Conservation (phyloP, 2,888 invertebrate species). For the Parnassius glacialis region DNA sequence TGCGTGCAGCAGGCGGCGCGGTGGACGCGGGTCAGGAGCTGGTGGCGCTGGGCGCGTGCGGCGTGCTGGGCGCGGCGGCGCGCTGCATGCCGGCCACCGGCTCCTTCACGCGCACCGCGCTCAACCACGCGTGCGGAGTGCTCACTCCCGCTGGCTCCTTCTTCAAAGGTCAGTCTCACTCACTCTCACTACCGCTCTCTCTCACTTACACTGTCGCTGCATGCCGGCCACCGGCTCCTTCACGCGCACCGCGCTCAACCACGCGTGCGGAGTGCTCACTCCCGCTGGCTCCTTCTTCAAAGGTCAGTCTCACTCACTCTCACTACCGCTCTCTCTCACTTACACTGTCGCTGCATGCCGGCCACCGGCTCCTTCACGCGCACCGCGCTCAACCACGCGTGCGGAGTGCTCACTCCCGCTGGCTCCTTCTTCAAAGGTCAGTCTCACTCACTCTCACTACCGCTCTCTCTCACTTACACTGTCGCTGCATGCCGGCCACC, state of each 20-base stretch:
- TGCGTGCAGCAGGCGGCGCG: conserved; percentile 84
- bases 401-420: conserved; percentile 91
- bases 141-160: conserved; percentile 90
- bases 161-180: conserved; percentile 80
- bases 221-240: conserved; percentile 95
- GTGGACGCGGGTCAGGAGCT: conserved; percentile 95
- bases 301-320: conserved; percentile 50
- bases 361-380: conserved; percentile 92
- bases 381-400: conserved; percentile 94
- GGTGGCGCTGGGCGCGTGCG: conserved; percentile 90
- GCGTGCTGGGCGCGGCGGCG: conserved; percentile 89
- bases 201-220: conserved; percentile 43
- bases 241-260: conserved; percentile 93
- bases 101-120: conserved; percentile 92
- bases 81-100: conserved; percentile 93
- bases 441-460: background rate
- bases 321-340: no score
- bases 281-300: conserved; percentile 90
- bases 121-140: conserved; percentile 95
- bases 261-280: conserved; percentile 93
- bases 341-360: conserved; percentile 86
- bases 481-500: conserved; percentile 92
- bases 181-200: background rate
- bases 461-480: no score
- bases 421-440: conserved; percentile 88